These are phyloP conservation scores for Andricus curvator DNA, from an alignment of 2,888 invertebrate genomes.

Conservation along the genomic window DNA sequence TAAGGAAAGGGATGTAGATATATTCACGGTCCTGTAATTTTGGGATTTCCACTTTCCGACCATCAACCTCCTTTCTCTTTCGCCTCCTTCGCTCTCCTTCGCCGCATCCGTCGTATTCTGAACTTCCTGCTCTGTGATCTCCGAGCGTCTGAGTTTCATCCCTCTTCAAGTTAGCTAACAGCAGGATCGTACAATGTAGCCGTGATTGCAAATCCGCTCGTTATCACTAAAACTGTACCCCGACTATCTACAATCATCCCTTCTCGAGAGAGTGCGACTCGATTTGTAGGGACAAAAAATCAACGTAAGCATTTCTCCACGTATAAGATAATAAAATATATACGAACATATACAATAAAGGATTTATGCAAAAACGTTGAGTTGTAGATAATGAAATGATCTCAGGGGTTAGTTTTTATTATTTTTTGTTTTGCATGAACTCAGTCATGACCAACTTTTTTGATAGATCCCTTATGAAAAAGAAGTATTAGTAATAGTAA, in stretches of 20 bases:
- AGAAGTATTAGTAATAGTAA: too few relatives aligned
- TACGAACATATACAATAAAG: background rate
- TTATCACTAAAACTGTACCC: constrained; percentile 72
- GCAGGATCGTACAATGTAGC: constrained; percentile 72
- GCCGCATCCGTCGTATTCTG: constrained; percentile 30
- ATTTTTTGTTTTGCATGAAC: background rate
- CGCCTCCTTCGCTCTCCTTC: constrained; percentile 11
- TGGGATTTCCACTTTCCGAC: constrained; percentile 23
- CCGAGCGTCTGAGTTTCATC: constrained; percentile 70
- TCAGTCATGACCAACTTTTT: background rate
- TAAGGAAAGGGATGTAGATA: background rate
- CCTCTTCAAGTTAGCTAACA: constrained; percentile 72
- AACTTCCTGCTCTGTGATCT: constrained; percentile 73
- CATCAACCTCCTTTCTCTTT: background rate
- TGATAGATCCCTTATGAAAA: background rate
- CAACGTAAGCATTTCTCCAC: background rate
- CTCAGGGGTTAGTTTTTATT: background rate
- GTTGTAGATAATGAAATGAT: background rate
- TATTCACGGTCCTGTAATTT: background rate
- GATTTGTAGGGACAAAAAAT: background rate
- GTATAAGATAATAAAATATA: background rate
- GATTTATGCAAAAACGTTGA: background rate
- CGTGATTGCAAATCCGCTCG: constrained; percentile 77
- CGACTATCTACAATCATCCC: constrained; percentile 54
- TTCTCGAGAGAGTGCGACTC: background rate